Base-by-base conservation (phyloP, 2,797 vertebrate genomes). In the Chrysocyon brachyurus region DNA sequence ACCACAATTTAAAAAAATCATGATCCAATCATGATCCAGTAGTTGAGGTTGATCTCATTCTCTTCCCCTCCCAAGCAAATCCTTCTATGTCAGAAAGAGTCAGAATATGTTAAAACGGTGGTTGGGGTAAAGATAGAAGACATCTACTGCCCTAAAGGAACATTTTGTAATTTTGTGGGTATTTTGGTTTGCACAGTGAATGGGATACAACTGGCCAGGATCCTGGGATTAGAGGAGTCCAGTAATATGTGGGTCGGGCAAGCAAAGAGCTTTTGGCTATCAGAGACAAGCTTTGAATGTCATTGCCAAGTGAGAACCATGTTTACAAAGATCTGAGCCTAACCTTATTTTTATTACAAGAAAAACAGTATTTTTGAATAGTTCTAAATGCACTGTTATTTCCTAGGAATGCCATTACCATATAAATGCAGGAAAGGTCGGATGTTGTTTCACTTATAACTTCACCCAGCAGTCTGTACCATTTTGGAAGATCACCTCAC, bases 271-370 rank as follows among this genome's bases (percentile, higher is more conserved):
- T 63, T 15, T n/a, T n/a, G 82, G 61, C 57, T 56, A 28, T 82
- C 61, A 84, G 57, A 96, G 52, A 54, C 3, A 33, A 94, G 36
- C 26, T 83, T 24, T 85, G 36, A 84, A 22, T 77, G 12, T 70
- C 46, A 78, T 57, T 83, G 1, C 9, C 66, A 68, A 31, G 22
- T 73, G 49, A 96, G 82, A 96, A 66, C 4, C 22, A 31, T 68
- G 19, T 95, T 90, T 83, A 64, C 33, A 57, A 36, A 46, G 26
- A 92, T 12, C 31, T 56, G 5, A 72, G 12, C 40, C 70, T 87
- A 79, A 75, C 9, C 79, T 92, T 87, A 84, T 72, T 90, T 94
- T 94, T 90, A 96, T 2, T 2, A 78, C 17, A 93, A 90, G 64
- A 61, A n/a, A 78, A n/a, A 72, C 52, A 72, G 14, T 86, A 52